These are phyloP conservation scores for Dipodomys merriami DNA, from an alignment of 2,113 vertebrate genomes.

Conservation along the genomic window DNA sequence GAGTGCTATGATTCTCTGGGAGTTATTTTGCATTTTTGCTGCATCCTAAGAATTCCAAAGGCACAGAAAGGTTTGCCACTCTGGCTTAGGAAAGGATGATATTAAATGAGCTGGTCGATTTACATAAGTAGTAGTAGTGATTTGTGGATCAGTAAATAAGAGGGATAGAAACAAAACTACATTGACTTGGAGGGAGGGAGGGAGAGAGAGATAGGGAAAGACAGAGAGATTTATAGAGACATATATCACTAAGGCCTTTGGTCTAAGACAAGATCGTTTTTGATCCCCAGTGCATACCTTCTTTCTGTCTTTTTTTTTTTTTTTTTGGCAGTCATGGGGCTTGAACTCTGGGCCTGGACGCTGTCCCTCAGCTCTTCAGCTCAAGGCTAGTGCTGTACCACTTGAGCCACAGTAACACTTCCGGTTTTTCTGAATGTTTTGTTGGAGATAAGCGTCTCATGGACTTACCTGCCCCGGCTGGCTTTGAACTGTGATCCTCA, in stretches of 20 bases:
- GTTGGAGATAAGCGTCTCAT: too few relatives aligned
- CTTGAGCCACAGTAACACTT: too few relatives aligned
- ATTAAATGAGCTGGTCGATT: conserved; percentile 15
- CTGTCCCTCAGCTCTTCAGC: too few relatives aligned
- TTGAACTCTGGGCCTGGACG: too few relatives aligned
- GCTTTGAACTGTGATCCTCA: too few relatives aligned
- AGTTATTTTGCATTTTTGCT: conserved; percentile 48
- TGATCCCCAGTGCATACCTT: neutral
- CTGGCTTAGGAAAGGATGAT: neutral
- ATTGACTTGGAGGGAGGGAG: neutral
- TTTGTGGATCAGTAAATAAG: conserved; percentile 15
- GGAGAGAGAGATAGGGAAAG: neutral
- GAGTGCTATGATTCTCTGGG: neutral
- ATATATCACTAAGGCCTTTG: neutral
- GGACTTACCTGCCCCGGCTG: too few relatives aligned
- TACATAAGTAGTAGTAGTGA: conserved; percentile 46
- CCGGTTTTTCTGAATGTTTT: too few relatives aligned
- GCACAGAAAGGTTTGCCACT: neutral
- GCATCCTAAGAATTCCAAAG: neutral
- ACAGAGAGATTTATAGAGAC: neutral
- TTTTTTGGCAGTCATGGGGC: neutral
- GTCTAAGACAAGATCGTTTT: neutral
- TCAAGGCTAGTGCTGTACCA: too few relatives aligned
- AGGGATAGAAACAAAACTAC: conserved; percentile 1
- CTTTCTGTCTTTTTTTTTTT: too few relatives aligned